Evolutionary conservation across 2,113 vertebrate species (phyloP).

Genomic region (Zosterops borbonicus): DNA sequence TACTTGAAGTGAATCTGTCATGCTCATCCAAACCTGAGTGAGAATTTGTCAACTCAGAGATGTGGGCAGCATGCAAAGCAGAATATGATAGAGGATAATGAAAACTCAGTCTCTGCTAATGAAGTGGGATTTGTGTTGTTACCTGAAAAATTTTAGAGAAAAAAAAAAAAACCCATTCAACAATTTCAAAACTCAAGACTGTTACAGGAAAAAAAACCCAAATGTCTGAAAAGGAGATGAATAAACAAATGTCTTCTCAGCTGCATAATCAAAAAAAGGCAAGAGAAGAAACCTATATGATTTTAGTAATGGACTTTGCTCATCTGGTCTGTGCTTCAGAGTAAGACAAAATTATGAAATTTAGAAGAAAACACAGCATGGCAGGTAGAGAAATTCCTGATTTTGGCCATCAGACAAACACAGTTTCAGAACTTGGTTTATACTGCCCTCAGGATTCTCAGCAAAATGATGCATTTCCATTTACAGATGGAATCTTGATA

Average conservation of each 20-base stretch:
- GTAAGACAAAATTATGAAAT: neutral
- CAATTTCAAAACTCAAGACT: neutral
- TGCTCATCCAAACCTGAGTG: neutral
- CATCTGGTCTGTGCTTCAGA: neutral
- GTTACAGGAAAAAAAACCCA: neutral
- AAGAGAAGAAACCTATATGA: neutral
- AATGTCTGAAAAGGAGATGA: neutral
- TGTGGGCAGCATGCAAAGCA: neutral
- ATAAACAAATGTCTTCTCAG: neutral
- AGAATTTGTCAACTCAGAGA: neutral
- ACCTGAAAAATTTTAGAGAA: neutral
- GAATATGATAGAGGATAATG: neutral
- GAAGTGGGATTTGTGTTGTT: neutral
- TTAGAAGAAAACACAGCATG: neutral
- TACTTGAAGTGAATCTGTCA: neutral
- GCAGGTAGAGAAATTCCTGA: neutral
- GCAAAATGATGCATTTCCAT: neutral
- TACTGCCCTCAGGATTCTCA: neutral
- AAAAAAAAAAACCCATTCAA: neutral
- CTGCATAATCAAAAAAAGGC: neutral
- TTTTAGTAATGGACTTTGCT: neutral
- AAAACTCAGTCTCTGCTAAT: neutral
- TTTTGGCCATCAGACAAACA: neutral
- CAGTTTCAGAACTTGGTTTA: neutral
- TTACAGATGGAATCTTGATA: neutral